A percentile compares a stretch with the other conserved stretches of the same genome.
Conservation (phyloP, 1,140 invertebrate genomes). For the Melipona quadrifasciata region DNA sequence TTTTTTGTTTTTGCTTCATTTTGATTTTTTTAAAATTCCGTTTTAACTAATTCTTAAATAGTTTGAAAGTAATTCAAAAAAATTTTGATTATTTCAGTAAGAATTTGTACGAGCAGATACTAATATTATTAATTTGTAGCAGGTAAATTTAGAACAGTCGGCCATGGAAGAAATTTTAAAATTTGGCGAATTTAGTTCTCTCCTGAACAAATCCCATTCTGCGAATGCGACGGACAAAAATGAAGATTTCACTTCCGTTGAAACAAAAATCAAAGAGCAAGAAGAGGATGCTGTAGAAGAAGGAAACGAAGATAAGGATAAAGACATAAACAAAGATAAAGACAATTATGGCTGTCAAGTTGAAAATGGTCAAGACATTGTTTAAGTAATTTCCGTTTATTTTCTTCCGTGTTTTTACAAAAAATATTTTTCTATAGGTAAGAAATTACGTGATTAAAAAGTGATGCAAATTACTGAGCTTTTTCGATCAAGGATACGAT, state of each 20-base stretch:
- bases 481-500: constrained; percentile 28
- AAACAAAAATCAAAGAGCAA: constrained; percentile 16
- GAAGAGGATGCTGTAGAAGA: constrained; percentile 43
- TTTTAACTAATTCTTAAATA: no score
- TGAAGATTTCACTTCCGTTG: constrained; percentile 8
- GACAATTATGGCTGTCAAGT: constrained; percentile 61
- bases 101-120: not conserved
- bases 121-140: constrained; percentile 15
- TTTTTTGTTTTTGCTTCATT: not conserved
- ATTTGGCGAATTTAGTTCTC: constrained; percentile 78
- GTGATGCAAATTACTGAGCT: not conserved
- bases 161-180: constrained; percentile 77
- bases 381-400: constrained; percentile 49
- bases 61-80: not conserved
- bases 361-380: constrained; percentile 60
- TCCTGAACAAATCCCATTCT: constrained; percentile 75
- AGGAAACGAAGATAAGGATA: constrained; percentile 26
- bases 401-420: not conserved
- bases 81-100: not conserved
- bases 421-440: constrained; percentile 59
- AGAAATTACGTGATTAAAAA: not conserved
- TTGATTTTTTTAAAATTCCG: not conserved
- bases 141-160: constrained; percentile 74
- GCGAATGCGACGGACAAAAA: constrained; percentile 62
- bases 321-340: constrained; percentile 46